A percentile compares a stretch with the other conserved stretches of the same genome.
These are phyloP conservation scores for Adela reaumurella DNA, from an alignment of 2,888 invertebrate genomes.

Conservation along the genomic window DNA sequence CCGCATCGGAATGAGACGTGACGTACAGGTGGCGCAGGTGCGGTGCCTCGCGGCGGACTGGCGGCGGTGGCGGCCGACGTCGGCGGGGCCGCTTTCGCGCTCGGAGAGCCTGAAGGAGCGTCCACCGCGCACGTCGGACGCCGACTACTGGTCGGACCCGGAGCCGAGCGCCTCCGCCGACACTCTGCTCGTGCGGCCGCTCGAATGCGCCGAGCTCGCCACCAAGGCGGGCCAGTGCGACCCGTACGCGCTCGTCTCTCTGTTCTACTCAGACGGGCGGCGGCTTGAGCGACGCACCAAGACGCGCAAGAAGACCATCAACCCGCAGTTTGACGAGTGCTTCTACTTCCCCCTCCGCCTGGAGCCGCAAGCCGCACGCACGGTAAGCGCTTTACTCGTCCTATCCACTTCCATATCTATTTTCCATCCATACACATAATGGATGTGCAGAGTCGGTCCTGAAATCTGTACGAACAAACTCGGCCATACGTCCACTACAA, in stretches of 20 bases:
- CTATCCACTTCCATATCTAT: too few relatives aligned
- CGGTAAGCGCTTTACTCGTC: too few relatives aligned
- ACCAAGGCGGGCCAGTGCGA: slow-evolving; percentile 89
- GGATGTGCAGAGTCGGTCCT: too few relatives aligned
- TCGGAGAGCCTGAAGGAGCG: slow-evolving; percentile 49
- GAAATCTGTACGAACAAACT: too few relatives aligned
- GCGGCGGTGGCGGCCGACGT: slow-evolving; percentile 26
- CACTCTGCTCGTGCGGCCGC: slow-evolving; percentile 61
- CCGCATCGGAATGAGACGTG: too few relatives aligned
- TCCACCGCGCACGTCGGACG: slow-evolving; percentile 37
- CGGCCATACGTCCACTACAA: too few relatives aligned
- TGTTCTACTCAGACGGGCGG: slow-evolving; percentile 76
- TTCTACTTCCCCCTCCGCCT: slow-evolving; percentile 71
- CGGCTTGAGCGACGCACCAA: slow-evolving; percentile 78
- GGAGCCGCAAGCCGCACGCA: slow-evolving; percentile 26
- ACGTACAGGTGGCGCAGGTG: too few relatives aligned
- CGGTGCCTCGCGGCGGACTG: too few relatives aligned
- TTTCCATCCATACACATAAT: too few relatives aligned
- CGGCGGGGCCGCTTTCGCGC: slow-evolving; percentile 23
- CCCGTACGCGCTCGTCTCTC: slow-evolving; percentile 80
- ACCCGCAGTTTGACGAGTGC: slow-evolving; percentile 85
- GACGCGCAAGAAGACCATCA: slow-evolving; percentile 85
- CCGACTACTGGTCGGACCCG: slow-evolving; percentile 51
- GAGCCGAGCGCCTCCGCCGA: slow-evolving; percentile 42
- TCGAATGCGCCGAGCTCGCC: slow-evolving; percentile 84